A percentile compares a stretch with the other conserved stretches of the same genome.
Conservation (phyloP, 2,113 vertebrate genomes). For the Sminthopsis crassicaudata region DNA sequence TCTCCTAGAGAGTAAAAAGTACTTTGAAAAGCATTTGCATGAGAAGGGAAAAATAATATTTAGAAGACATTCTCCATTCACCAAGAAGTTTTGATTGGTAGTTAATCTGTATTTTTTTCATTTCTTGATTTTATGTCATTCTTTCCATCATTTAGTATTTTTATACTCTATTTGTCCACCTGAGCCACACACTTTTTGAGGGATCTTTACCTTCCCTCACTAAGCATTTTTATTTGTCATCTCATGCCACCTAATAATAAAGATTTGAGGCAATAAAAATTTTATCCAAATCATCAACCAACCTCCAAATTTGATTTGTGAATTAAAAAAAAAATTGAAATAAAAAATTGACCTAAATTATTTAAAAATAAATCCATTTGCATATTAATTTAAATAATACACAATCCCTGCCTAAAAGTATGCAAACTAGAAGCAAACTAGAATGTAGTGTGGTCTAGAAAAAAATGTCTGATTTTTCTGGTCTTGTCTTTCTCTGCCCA, state of each 20-base stretch:
- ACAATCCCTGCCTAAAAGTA: not conserved
- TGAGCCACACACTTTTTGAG: not conserved
- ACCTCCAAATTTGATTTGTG: not conserved
- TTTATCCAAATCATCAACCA: not conserved
- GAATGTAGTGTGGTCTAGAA: not conserved
- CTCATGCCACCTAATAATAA: not conserved
- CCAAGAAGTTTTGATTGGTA: not conserved
- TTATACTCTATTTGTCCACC: not conserved
- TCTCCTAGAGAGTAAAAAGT: not conserved
- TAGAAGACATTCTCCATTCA: not conserved
- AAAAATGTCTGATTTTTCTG: not conserved
- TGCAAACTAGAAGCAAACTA: not conserved
- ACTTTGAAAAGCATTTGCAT: constrained; percentile 30
- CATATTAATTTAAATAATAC: not conserved
- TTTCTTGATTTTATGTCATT: constrained; percentile 8
- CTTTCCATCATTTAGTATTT: not conserved
- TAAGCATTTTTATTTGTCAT: not conserved
- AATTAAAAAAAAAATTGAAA: not conserved
- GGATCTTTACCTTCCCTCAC: not conserved
- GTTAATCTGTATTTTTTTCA: not conserved
- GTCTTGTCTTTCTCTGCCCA: not conserved
- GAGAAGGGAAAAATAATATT: not conserved
- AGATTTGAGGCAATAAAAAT: not conserved
- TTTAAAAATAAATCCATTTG: not conserved
- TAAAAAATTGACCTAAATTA: not conserved